Conservation (phyloP, 2,888 invertebrate genomes). For the Drosophila cognata region DNA sequence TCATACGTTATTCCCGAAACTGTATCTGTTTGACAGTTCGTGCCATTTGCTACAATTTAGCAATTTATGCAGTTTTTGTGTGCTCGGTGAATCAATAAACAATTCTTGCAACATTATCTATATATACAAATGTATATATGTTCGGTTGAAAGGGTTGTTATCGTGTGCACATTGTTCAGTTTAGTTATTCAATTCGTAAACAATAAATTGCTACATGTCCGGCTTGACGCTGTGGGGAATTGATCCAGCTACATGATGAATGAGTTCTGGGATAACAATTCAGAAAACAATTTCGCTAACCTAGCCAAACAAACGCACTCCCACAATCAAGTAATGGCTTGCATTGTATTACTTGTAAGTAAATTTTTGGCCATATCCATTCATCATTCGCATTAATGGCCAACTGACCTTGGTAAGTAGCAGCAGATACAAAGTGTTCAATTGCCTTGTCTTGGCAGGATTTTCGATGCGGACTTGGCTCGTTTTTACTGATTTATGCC, state of each 20-base stretch:
- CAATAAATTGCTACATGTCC: constrained; percentile 44
- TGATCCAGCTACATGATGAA: constrained; percentile 54
- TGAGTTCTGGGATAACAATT: constrained; percentile 33
- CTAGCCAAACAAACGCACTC: constrained; percentile 3
- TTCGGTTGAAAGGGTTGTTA: constrained; percentile 33
- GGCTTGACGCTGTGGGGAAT: constrained; percentile 22
- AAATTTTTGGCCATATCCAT: constrained; percentile 35
- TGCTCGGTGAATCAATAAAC: constrained; percentile 61
- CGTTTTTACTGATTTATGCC: constrained; percentile 66
- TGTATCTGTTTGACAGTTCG: constrained; percentile 11
- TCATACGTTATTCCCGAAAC: constrained; percentile 7
- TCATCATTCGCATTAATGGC: constrained; percentile 46
- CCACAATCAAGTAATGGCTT: constrained; percentile 8
- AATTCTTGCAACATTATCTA: constrained; percentile 50
- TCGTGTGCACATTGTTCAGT: constrained; percentile 17
- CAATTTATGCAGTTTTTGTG: constrained; percentile 8
- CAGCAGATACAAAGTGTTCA: constrained; percentile 47
- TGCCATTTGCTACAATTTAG: constrained; percentile 26
- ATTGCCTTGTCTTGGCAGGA: constrained; percentile 22
- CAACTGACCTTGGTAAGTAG: constrained; percentile 58
- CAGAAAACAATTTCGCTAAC: constrained; percentile 27
- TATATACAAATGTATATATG: constrained; percentile 40
- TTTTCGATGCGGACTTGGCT: constrained; percentile 20
- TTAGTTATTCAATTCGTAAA: constrained; percentile 30
- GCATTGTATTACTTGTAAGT: constrained; percentile 8